phyloP scores from a whole-genome alignment of 2,888 invertebrate species.

The Colletes collaris region DNA sequence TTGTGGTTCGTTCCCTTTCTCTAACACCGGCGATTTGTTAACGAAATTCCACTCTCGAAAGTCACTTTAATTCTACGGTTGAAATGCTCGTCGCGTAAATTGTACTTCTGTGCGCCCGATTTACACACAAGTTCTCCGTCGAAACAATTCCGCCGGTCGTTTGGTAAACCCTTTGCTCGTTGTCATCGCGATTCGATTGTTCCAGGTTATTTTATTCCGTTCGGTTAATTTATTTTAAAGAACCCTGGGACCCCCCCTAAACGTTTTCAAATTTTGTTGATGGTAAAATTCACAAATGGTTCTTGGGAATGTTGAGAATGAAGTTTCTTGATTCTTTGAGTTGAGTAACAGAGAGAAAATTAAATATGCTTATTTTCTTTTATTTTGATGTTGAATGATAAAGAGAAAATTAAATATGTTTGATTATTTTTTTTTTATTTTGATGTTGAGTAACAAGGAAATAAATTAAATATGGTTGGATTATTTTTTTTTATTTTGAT shows the following conservation, averaged over 20 bases:
- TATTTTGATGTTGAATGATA: too few species aligned
- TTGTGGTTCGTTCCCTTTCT: not conserved
- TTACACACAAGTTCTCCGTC: not conserved
- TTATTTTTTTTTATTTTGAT: too few species aligned
- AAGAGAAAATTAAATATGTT: too few species aligned
- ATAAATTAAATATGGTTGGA: too few species aligned
- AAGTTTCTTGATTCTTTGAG: too few species aligned
- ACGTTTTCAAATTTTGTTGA: not conserved
- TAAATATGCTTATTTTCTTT: too few species aligned
- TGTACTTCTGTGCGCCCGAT: slow-evolving; percentile 25
- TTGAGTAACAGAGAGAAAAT: too few species aligned
- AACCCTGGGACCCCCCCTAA: not conserved
- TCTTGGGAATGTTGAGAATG: too few species aligned
- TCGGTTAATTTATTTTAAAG: not conserved
- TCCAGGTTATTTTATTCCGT: not conserved
- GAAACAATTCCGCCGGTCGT: slow-evolving; percentile 20
- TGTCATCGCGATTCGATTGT: slow-evolving; percentile 8
- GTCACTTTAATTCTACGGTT: slow-evolving; percentile 12
- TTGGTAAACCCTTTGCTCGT: not conserved
- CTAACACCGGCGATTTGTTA: slow-evolving; percentile 18
- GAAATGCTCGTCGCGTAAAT: slow-evolving; percentile 20
- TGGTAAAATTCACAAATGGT: too few species aligned
- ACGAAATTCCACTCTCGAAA: slow-evolving; percentile 25
- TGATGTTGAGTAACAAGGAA: too few species aligned
- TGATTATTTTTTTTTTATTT: too few species aligned